These are phyloP conservation scores for Xenopus borealis DNA, from an alignment of 2,113 vertebrate species.

Conservation along the genomic window DNA sequence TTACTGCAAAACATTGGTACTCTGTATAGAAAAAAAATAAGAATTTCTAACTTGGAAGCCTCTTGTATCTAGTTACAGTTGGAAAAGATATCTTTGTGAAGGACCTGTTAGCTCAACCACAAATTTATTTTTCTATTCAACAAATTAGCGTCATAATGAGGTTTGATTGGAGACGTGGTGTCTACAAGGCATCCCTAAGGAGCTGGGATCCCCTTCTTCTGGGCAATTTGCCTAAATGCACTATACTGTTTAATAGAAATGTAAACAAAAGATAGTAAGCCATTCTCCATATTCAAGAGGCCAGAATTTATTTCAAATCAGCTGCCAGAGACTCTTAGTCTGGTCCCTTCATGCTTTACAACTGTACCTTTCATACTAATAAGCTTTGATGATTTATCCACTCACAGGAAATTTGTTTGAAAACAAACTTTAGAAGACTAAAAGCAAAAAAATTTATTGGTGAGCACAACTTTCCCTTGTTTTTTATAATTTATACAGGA, in stretches of 20 bases:
- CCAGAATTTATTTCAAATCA: constrained; percentile 60
- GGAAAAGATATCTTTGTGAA: constrained; percentile 64
- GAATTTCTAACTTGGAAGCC: constrained; percentile 50
- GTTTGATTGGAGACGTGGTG: constrained; percentile 82
- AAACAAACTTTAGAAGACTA: constrained; percentile 15
- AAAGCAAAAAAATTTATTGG: neutral
- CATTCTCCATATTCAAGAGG: constrained; percentile 49
- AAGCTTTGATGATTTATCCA: constrained; percentile 31
- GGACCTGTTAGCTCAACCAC: constrained; percentile 77
- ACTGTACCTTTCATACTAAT: constrained; percentile 58
- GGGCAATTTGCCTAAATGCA: constrained; percentile 63
- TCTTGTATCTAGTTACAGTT: constrained; percentile 57
- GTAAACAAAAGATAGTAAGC: constrained; percentile 62
- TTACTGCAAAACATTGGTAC: constrained; percentile 54
- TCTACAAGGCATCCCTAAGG: constrained; percentile 74
- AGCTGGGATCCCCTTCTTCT: constrained; percentile 71
- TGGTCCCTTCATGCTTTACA: constrained; percentile 58
- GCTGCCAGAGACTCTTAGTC: constrained; percentile 62
- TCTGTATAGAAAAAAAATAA: constrained; percentile 50
- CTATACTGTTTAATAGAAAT: constrained; percentile 67
- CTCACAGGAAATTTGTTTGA: constrained; percentile 9
- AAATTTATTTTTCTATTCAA: constrained; percentile 76
- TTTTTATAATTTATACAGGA: too few species aligned
- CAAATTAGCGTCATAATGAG: constrained; percentile 81
- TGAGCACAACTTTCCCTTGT: too few species aligned